A percentile compares a stretch with the other conserved stretches of the same genome.
These are phyloP conservation scores for Xyrichtys novacula DNA, from an alignment of 2,797 vertebrate species.

Conservation along the genomic window DNA sequence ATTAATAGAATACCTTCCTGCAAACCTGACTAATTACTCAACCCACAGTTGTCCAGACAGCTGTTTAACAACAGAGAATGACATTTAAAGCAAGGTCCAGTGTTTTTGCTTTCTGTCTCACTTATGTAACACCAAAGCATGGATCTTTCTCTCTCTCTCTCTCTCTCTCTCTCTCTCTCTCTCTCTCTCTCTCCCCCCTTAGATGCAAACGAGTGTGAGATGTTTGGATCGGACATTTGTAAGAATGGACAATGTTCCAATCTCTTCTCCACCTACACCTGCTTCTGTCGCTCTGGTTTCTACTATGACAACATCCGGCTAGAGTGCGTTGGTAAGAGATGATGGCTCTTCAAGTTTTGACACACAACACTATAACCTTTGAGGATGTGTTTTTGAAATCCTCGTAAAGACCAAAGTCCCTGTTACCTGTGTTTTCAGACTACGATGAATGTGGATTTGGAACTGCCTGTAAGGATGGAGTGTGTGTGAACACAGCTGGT, in stretches of 20 bases:
- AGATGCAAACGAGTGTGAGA: conserved; percentile 87
- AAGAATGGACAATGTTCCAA: conserved; percentile 85
- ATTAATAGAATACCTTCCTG: conserved; percentile 40
- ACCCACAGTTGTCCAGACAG: conserved; percentile 28
- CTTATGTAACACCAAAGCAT: conserved; percentile 14
- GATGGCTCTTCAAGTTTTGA: background rate
- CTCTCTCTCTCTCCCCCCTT: conserved; percentile 42
- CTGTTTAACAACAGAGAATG: conserved; percentile 27
- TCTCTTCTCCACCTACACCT: conserved; percentile 78
- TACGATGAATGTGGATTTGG: conserved; percentile 82
- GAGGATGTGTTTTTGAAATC: background rate
- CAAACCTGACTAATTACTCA: conserved; percentile 46
- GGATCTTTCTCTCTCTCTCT: conserved; percentile 36
- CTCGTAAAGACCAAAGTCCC: background rate
- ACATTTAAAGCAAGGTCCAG: background rate
- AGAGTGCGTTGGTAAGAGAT: conserved; percentile 84
- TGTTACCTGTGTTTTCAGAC: conserved; percentile 77
- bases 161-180: conserved; percentile 35
- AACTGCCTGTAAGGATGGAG: conserved; percentile 78
- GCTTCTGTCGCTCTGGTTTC: conserved; percentile 84
- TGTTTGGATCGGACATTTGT: conserved; percentile 86
- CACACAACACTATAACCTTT: background rate
- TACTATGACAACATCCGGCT: conserved; percentile 84
- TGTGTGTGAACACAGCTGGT: conserved; percentile 84
- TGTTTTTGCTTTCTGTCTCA: conserved; percentile 11